Evolutionary conservation across 2,113 vertebrate species (phyloP).

Genomic region (Trematomus loennbergii): DNA sequence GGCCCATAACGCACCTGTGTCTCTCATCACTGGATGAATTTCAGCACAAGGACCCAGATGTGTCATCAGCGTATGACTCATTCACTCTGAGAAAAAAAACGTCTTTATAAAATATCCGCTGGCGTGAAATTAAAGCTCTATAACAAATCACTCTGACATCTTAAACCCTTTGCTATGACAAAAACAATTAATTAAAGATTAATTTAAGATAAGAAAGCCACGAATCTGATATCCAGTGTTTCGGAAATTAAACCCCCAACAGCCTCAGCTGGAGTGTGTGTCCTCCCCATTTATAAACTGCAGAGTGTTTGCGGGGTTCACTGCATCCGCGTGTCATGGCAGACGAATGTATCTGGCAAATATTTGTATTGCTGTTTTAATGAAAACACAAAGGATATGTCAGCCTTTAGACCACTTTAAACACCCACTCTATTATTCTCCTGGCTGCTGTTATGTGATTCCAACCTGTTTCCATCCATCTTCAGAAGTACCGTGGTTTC

Average conservation of each 20-base stretch:
- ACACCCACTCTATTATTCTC: neutral
- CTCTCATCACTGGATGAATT: constrained; percentile 20
- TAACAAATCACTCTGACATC: neutral
- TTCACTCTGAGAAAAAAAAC: neutral
- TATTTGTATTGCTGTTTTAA: constrained; percentile 14
- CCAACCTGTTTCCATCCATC: neutral
- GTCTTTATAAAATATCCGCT: neutral
- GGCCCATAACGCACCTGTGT: constrained; percentile 55
- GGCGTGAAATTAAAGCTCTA: neutral
- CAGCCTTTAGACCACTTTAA: neutral
- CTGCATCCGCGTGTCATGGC: constrained; percentile 10
- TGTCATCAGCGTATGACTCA: constrained; percentile 23
- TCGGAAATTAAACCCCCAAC: neutral
- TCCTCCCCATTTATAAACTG: neutral
- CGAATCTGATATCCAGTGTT: neutral
- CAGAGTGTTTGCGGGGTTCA: constrained; percentile 8
- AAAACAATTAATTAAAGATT: neutral
- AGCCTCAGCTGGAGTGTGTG: neutral
- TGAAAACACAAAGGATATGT: constrained; percentile 26
- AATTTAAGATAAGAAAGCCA: neutral
- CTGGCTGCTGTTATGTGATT: constrained; percentile 5
- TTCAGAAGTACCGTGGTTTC: neutral
- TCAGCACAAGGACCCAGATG: constrained; percentile 36
- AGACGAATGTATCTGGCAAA: neutral
- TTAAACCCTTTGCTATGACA: neutral